A percentile compares a stretch with the other conserved stretches of the same genome.
phyloP scores from a whole-genome alignment of 2,888 invertebrate species.

The Tenodera sinensis region DNA sequence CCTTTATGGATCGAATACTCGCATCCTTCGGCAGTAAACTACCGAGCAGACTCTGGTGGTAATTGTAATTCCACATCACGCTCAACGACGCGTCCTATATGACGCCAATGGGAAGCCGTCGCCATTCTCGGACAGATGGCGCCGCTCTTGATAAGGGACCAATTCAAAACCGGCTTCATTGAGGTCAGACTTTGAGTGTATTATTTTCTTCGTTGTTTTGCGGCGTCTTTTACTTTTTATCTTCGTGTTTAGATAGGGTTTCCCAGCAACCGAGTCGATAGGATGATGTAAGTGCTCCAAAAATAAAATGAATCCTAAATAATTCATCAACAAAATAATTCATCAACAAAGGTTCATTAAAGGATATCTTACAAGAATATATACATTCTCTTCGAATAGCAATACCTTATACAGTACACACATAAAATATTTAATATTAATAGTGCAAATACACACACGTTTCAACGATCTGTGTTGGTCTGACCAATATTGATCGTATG shows the following conservation, averaged over 20 bases:
- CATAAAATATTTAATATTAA: too few relatives aligned
- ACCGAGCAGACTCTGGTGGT: background rate
- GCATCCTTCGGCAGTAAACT: background rate
- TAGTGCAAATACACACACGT: too few relatives aligned
- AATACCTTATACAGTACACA: too few relatives aligned
- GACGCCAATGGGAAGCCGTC: background rate
- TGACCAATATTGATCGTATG: too few relatives aligned
- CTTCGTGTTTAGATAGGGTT: background rate
- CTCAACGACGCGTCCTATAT: background rate
- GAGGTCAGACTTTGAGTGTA: background rate
- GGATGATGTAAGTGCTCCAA: background rate
- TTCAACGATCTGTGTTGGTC: too few relatives aligned
- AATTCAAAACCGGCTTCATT: background rate
- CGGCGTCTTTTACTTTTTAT: background rate
- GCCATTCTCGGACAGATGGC: background rate
- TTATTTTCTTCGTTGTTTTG: background rate
- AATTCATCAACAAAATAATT: too few relatives aligned
- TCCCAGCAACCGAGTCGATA: background rate
- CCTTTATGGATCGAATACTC: background rate
- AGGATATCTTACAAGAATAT: too few relatives aligned
- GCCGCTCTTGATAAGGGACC: background rate
- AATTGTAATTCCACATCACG: background rate
- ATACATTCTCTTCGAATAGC: too few relatives aligned
- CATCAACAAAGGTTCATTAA: background rate
- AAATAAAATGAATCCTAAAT: background rate